Evolutionary conservation across 2,888 invertebrate species (phyloP).

Genomic region (Poecilus cupreus): DNA sequence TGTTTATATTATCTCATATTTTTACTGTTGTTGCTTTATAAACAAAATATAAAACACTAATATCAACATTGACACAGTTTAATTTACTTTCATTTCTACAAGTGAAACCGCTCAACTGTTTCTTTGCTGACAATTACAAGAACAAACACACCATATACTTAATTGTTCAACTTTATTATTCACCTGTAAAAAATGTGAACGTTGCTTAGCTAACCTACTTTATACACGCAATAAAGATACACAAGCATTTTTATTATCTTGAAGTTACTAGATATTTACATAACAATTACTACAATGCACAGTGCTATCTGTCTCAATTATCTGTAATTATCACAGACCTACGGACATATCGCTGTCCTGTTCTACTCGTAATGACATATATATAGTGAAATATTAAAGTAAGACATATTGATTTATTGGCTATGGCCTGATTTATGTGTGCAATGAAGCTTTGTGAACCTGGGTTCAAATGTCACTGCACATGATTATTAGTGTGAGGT

Average conservation of each 20-base stretch:
- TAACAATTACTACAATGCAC: background rate
- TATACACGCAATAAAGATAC: background rate
- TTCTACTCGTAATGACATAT: background rate
- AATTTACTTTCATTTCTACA: background rate
- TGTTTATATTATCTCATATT: too few species aligned
- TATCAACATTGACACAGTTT: background rate
- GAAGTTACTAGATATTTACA: background rate
- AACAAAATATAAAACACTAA: background rate
- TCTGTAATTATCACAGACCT: background rate
- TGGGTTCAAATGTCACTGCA: conserved; percentile 8
- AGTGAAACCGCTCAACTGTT: background rate
- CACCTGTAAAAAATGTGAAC: conserved; percentile 24
- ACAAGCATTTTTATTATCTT: background rate
- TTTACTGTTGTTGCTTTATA: background rate
- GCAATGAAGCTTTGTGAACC: background rate
- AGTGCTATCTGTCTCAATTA: background rate
- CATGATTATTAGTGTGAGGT: conserved; percentile 20
- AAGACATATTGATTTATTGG: conserved; percentile 26
- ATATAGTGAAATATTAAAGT: conserved; percentile 12
- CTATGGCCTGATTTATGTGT: background rate
- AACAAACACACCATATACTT: background rate
- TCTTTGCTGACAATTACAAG: too few species aligned
- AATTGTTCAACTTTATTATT: conserved; percentile 14
- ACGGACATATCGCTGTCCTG: background rate
- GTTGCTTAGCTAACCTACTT: conserved; percentile 14